Evolutionary conservation across 2,797 vertebrate species (phyloP), one percentile per base, ranked within the genome.

Genomic region (Cossypha niveicapilla): DNA sequence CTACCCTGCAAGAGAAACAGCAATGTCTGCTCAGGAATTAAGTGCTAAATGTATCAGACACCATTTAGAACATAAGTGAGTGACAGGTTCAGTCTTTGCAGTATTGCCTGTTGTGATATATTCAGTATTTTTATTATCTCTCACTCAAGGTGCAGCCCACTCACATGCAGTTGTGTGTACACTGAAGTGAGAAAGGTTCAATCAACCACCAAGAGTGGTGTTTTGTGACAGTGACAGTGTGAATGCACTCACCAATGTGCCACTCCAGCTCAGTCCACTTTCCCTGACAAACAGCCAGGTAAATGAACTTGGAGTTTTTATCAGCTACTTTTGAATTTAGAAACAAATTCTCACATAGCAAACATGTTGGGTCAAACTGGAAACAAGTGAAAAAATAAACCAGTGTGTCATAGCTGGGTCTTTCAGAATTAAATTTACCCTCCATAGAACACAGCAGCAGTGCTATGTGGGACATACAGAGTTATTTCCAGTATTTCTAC

Each of bases 1-100:
- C 94, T 13, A 99, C 98, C 94, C 99, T 99, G 96, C 35, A 96
- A 80, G 62, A 83, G 54, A 88, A 94, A 60, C 88, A 71, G 5
- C 23, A 51, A 6, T 37, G 61, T 48, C 48, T 88, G 24, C 53
- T 63, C 48, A 61, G 45, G 48, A 88, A 63, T 54, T 27, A 22
- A 53, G 48, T 19, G 14, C 41, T 86, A 81, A 48, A 32, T 37
- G 18, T 15, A 58, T 41, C 47, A 50, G 76, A 41, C 18, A 83
- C 10, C 13, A 37, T 51, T 56, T 42, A 54, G 32, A 80, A n/a
- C 18, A 53, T 0, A 34, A 22, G 45, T 13, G 32, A 35, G 27
- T 24, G 39, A 71, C 5, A 11, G 28, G 18, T 53, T 83, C 28
- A 18, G 9, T 23, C n/a, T 79, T n/a, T 28, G 48, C 62, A 25